Conservation (phyloP, 2,113 vertebrate genomes). For the Smithornis capensis region DNA sequence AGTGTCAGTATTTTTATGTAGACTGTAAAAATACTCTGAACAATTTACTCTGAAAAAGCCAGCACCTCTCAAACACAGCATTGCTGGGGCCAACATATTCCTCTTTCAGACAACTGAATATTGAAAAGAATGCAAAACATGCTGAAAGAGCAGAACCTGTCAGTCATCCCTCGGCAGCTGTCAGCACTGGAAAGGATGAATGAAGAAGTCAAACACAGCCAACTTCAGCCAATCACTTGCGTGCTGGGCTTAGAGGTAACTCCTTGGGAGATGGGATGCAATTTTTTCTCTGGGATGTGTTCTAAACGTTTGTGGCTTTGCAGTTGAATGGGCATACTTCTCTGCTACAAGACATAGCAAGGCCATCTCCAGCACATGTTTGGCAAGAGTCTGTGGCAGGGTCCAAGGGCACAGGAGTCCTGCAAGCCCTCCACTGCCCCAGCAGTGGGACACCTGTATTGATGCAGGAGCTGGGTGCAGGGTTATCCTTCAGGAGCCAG, state of each 20-base stretch:
- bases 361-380: rapidly evolving
- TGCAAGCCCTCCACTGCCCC: background rate
- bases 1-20: background rate
- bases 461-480: background rate
- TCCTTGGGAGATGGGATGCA: background rate
- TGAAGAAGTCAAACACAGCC: background rate
- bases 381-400: background rate
- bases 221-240: background rate
- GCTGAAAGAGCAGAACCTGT: background rate
- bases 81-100: background rate
- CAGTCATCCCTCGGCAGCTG: background rate
- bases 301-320: background rate
- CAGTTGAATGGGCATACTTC: rapidly evolving
- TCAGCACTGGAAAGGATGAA: background rate
- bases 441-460: background rate
- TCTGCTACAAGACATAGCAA: background rate
- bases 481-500: background rate
- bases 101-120: conserved; percentile 40
- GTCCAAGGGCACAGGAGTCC: background rate
- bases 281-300: background rate
- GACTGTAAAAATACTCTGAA: conserved; percentile 4
- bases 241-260: background rate
- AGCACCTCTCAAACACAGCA: background rate
- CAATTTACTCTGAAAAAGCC: background rate
- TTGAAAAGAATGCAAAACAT: conserved; percentile 26